phyloP scores from a whole-genome alignment of 2,888 invertebrate species.

The Microchrysa polita region DNA sequence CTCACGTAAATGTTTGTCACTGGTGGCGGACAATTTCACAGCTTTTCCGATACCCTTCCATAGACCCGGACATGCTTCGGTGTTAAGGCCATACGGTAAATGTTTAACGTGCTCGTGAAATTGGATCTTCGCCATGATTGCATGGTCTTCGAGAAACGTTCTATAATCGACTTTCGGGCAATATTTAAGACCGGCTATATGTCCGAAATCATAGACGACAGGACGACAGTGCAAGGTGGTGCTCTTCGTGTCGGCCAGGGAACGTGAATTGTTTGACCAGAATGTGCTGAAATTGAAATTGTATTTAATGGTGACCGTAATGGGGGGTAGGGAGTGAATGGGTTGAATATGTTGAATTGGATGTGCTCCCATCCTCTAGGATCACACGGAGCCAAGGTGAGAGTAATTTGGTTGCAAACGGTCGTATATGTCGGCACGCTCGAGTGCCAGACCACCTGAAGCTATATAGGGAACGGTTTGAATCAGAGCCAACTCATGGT shows the following conservation, averaged over 20 bases:
- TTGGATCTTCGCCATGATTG: constrained; percentile 58
- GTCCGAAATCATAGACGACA: constrained; percentile 35
- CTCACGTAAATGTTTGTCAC: constrained; percentile 59
- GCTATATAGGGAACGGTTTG: too few species aligned
- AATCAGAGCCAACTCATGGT: too few species aligned
- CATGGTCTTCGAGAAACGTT: constrained; percentile 61
- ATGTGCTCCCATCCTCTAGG: too few species aligned
- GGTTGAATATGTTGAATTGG: too few species aligned
- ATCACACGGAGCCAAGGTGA: background rate
- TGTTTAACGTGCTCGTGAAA: constrained; percentile 59
- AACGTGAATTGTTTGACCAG: constrained; percentile 32
- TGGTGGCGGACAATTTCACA: constrained; percentile 59
- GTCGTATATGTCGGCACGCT: too few species aligned
- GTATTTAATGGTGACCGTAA: constrained; percentile 2
- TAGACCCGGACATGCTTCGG: constrained; percentile 54
- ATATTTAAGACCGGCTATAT: constrained; percentile 53
- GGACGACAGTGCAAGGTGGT: constrained; percentile 13
- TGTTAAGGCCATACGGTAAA: constrained; percentile 58
- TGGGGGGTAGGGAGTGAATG: background rate
- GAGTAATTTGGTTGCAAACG: background rate
- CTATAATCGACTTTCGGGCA: constrained; percentile 60
- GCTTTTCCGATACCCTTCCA: constrained; percentile 59
- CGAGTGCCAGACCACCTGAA: too few species aligned
- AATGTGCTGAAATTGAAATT: constrained; percentile 31
- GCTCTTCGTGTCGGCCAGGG: constrained; percentile 10